Conservation (phyloP, 2,113 vertebrate species). For the Hipposideros armiger region DNA sequence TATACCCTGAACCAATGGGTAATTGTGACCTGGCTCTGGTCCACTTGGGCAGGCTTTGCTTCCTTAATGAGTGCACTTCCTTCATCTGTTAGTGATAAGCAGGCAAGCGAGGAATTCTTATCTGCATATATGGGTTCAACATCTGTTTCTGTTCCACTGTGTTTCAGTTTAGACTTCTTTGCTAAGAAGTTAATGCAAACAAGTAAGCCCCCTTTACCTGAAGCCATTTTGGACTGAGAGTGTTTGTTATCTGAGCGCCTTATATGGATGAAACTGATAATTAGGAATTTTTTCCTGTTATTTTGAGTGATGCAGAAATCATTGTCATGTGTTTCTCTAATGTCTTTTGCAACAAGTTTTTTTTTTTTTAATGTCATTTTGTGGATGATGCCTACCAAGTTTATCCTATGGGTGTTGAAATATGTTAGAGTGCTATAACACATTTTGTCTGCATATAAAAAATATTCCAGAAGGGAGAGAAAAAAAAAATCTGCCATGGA, state of each 20-base stretch:
- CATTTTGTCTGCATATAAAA: conserved; percentile 49
- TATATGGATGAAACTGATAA: background rate
- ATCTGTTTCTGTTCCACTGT: conserved; percentile 81
- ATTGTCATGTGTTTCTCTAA: background rate
- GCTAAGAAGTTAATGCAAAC: conserved; percentile 54
- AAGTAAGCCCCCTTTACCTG: conserved; percentile 16
- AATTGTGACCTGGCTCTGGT: conserved; percentile 69
- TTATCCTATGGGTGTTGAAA: background rate
- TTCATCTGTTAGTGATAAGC: conserved; percentile 79
- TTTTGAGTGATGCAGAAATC: background rate
- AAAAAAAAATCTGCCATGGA: conserved; percentile 55
- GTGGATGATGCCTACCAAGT: background rate
- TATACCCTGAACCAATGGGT: conserved; percentile 59
- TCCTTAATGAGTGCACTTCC: conserved; percentile 73
- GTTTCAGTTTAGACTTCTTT: conserved; percentile 67
- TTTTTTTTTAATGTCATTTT: background rate
- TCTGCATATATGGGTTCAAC: conserved; percentile 14
- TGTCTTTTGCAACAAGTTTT: background rate
- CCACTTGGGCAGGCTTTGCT: conserved; percentile 70
- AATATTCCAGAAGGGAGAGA: conserved; percentile 17
- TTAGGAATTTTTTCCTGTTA: background rate
- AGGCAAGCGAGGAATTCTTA: conserved; percentile 68
- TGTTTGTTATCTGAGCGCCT: conserved; percentile 11
- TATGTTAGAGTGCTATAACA: background rate
- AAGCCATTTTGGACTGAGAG: conserved; percentile 43